These are phyloP conservation scores for Anadara kagoshimensis DNA, from an alignment of 1,140 invertebrate species.

Conservation along the genomic window DNA sequence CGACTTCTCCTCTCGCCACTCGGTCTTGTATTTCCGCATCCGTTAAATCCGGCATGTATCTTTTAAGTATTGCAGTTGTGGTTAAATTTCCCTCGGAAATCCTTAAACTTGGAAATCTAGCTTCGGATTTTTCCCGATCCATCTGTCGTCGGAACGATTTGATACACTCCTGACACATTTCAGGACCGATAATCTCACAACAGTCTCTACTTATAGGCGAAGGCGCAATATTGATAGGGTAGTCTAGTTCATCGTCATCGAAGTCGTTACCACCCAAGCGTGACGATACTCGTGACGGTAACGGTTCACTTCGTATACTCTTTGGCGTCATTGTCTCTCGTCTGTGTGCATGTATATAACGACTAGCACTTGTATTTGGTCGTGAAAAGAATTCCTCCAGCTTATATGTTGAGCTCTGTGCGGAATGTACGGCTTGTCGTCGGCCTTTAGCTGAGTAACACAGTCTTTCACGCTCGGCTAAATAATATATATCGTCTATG, in stretches of 20 bases:
- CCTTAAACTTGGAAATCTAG: slow-evolving; percentile 38
- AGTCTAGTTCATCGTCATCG: slow-evolving; percentile 22
- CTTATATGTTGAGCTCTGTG: slow-evolving; percentile 27
- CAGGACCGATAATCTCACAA: slow-evolving; percentile 55
- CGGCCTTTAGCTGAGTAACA: slow-evolving; percentile 27
- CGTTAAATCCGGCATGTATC: slow-evolving; percentile 39
- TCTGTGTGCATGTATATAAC: slow-evolving; percentile 24
- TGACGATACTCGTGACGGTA: slow-evolving; percentile 35
- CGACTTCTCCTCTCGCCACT: slow-evolving; percentile 49
- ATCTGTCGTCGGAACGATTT: slow-evolving; percentile 22
- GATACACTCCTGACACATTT: slow-evolving; percentile 46
- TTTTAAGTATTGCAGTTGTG: slow-evolving; percentile 39
- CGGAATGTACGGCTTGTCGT: slow-evolving; percentile 21
- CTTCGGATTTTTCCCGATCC: slow-evolving; percentile 35
- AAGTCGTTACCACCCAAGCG: slow-evolving; percentile 14
- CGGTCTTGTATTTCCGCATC: slow-evolving; percentile 45
- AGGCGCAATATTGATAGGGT: slow-evolving; percentile 23
- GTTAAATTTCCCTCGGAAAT: slow-evolving; percentile 43
- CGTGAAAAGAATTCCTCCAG: slow-evolving; percentile 28
- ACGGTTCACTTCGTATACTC: slow-evolving; percentile 40
- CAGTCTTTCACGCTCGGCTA: slow-evolving; percentile 31
- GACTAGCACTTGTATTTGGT: slow-evolving; percentile 37
- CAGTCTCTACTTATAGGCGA: slow-evolving; percentile 32
- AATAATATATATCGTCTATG: slow-evolving; percentile 30
- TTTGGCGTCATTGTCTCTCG: slow-evolving; percentile 37